Evolutionary conservation across 1,140 invertebrate species (phyloP).

Genomic region (Delia radicum): DNA sequence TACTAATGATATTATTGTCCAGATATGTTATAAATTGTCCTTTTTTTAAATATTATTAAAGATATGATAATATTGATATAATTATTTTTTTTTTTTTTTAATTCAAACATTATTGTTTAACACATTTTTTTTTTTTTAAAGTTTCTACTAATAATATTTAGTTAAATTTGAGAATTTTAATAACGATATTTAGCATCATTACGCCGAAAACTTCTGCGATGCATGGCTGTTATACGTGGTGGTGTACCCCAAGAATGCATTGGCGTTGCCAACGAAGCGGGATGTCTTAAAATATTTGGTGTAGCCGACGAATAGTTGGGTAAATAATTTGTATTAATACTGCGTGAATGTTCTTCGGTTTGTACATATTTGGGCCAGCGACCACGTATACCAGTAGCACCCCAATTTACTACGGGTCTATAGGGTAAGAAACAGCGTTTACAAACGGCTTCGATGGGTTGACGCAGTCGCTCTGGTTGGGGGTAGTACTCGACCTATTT

Average conservation of each 20-base stretch:
- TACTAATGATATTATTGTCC: conserved; percentile 18
- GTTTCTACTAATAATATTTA: background rate
- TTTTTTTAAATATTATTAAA: conserved; percentile 26
- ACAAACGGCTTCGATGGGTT: conserved; percentile 56
- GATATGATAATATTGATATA: conserved; percentile 38
- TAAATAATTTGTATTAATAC: conserved; percentile 40
- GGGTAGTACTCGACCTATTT: conserved; percentile 54
- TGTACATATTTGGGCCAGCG: conserved; percentile 29
- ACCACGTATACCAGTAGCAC: conserved; percentile 50
- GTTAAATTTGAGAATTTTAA: conserved; percentile 31
- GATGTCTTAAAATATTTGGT: background rate
- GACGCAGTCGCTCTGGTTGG: conserved; percentile 56
- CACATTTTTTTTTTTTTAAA: conserved; percentile 13
- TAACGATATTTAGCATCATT: conserved; percentile 38
- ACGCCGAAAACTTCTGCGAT: conserved; percentile 49
- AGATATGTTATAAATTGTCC: conserved; percentile 27
- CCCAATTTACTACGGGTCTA: conserved; percentile 50
- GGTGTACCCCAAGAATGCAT: conserved; percentile 53
- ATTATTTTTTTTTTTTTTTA: conserved; percentile 38
- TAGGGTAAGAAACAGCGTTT: conserved; percentile 52
- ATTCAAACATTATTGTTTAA: background rate
- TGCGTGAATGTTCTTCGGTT: conserved; percentile 23
- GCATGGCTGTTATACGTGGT: conserved; percentile 54
- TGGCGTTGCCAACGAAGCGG: conserved; percentile 25
- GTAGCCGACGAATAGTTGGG: conserved; percentile 31